Evolutionary conservation across 2,888 invertebrate species (phyloP), one percentile per base, ranked within the genome.

Genomic region (Pogonocherus hispidulus): DNA sequence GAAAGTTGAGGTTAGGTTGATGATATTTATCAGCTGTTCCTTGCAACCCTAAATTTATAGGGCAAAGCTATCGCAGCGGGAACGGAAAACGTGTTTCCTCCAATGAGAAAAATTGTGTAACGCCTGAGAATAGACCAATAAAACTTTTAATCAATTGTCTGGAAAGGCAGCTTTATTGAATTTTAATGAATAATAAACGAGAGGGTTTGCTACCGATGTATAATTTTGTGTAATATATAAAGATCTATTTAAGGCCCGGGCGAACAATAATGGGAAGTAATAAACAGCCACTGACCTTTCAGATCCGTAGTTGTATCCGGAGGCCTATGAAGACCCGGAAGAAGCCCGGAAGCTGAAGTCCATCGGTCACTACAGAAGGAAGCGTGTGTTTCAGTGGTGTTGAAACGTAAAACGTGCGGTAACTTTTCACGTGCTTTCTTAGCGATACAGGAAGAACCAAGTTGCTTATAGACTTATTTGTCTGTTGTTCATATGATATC

Each of bases 241-340:
- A 62, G 51, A 27, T 51, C 22, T 60, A 60, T 54, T 60, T 59
- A 59, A 20, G 60, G 60, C 60, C 47, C 57, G 68, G 69, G 66
- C 70, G 70, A 56, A 70, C 71, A 72, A 76, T 75, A 79, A 74
- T 74, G 75, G 83, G 83, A 84, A 83, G 83, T 82, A 82, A 84
- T 83, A 84, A 82, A 83, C 77, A 73, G 80, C 76, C 82, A 85
- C 85, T 85, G 84, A 85, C 85, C 85, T 85, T 85, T 83, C 76
- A 80, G 79, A 80, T 81, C 80, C 82, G 81, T 74, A 77, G 79
- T 75, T 73, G 79, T 81, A 80, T 83, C 83, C 83, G 84, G 81
- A 78, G 82, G 79, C 79, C 80, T 82, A 75, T 75, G 78, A 79
- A 77, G 81, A 82, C 81, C 84, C 85, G 84, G 84, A 84, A 83